These are phyloP conservation scores for Caenorhabditis afra DNA, from an alignment of 2,888 invertebrate genomes.

Conservation along the genomic window DNA sequence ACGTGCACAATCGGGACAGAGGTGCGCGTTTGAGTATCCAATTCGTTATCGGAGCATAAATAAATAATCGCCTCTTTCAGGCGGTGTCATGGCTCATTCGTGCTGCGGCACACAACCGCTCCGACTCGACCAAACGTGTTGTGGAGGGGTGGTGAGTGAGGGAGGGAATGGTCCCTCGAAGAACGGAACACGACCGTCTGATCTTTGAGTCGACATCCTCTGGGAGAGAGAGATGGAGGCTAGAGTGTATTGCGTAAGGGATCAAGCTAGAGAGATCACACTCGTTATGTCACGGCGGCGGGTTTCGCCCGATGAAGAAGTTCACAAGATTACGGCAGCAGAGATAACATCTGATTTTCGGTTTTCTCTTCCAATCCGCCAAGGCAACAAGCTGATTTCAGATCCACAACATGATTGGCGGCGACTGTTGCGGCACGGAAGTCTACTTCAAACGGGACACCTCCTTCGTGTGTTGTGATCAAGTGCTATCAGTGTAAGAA, in stretches of 20 bases:
- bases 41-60: conserved; percentile 34
- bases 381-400: conserved; percentile 30
- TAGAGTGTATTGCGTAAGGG: conserved; percentile 22
- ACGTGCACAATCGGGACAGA: conserved; percentile 54
- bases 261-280: conserved; percentile 32
- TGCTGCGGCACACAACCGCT: conserved; percentile 76
- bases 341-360: conserved; percentile 4
- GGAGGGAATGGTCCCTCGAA: background rate
- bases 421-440: conserved; percentile 77
- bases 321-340: conserved; percentile 26
- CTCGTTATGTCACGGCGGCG: conserved; percentile 24
- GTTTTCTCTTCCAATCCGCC: conserved; percentile 10
- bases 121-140: conserved; percentile 79
- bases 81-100: conserved; percentile 71
- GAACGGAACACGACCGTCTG: background rate
- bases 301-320: background rate
- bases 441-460: conserved; percentile 71
- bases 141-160: conserved; percentile 73
- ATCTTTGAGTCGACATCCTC: background rate
- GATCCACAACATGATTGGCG: conserved; percentile 78
- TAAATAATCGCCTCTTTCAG: conserved; percentile 55
- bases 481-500: conserved; percentile 64
- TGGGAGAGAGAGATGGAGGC: too few species aligned
- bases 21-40: conserved; percentile 11
- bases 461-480: conserved; percentile 74